Evolutionary conservation across 1,140 invertebrate species (phyloP).

Genomic region (Lutraria rhynchaena): DNA sequence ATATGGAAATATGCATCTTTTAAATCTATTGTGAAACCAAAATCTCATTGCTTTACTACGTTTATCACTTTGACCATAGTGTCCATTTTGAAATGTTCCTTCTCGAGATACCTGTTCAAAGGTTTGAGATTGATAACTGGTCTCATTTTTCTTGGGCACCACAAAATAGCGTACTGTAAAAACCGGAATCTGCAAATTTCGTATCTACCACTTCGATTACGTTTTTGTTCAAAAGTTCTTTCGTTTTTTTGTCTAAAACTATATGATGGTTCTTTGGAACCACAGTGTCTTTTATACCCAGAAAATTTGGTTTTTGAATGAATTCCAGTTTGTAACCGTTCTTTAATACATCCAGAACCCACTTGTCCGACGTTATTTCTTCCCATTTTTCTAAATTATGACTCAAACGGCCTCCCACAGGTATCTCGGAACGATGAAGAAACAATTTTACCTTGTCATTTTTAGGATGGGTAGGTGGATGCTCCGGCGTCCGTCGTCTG

Average conservation of each 20-base stretch:
- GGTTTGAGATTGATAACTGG: slow-evolving; percentile 51
- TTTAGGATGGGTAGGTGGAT: too few species aligned
- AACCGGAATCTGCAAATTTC: slow-evolving; percentile 9
- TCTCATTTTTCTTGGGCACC: slow-evolving; percentile 43
- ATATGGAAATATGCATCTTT: slow-evolving; percentile 55
- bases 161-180: slow-evolving; percentile 50
- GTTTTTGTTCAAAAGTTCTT: slow-evolving; percentile 6
- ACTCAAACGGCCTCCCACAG: slow-evolving; percentile 18
- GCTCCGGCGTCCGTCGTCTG: too few species aligned
- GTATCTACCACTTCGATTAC: slow-evolving; percentile 29
- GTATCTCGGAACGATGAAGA: slow-evolving; percentile 17
- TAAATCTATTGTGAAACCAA: too few species aligned
- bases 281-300: slow-evolving; percentile 15
- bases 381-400: slow-evolving; percentile 40
- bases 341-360: slow-evolving; percentile 39
- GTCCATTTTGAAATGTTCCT: too few species aligned
- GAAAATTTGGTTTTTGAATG: not conserved
- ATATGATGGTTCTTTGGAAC: not conserved
- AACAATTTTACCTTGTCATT: slow-evolving; percentile 37
- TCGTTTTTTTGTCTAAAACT: not conserved
- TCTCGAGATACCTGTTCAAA: too few species aligned
- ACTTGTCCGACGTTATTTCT: slow-evolving; percentile 41
- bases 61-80: slow-evolving; percentile 33
- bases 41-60: slow-evolving; percentile 43
- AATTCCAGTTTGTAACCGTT: slow-evolving; percentile 29